phyloP scores from a whole-genome alignment of 2,797 vertebrate genomes.

The Poeciliopsis infans region DNA sequence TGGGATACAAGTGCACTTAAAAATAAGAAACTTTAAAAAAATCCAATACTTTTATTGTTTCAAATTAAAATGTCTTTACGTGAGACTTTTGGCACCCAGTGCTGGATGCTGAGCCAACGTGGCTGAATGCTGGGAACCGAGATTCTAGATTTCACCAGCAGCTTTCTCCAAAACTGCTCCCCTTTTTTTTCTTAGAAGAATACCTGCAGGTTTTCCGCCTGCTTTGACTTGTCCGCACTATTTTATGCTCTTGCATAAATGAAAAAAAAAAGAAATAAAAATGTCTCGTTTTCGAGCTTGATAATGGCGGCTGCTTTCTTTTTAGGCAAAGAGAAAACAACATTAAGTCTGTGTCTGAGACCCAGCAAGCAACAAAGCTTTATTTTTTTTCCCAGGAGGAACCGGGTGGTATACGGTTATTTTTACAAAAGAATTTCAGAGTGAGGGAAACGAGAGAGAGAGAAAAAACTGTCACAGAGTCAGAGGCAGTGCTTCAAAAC shows the following conservation, averaged over 20 bases:
- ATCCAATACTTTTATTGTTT: neutral
- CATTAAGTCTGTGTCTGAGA: constrained; percentile 5
- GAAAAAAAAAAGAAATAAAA: neutral
- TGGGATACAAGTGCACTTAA: neutral
- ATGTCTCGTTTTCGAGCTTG: neutral
- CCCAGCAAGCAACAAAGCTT: constrained; percentile 41
- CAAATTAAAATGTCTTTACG: neutral
- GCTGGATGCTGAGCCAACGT: neutral
- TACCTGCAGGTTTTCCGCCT: constrained; percentile 3
- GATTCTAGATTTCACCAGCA: neutral
- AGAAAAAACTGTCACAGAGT: constrained; percentile 32
- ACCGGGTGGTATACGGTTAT: constrained; percentile 21
- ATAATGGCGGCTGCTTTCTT: constrained; percentile 2
- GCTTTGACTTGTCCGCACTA: neutral
- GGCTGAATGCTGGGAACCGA: neutral
- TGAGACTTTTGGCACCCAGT: neutral
- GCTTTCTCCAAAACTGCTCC: constrained; percentile 4
- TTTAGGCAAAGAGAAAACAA: constrained; percentile 2
- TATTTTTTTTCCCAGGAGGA: constrained; percentile 28
- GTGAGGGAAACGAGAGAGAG: neutral
- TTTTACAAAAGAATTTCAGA: constrained; percentile 48
- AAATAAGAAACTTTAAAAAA: neutral
- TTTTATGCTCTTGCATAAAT: neutral
- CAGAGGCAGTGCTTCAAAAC: constrained; percentile 25
- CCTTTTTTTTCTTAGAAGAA: neutral